Evolutionary conservation across 2,888 invertebrate genomes (phyloP), one percentile per base, ranked within the genome.

Genomic region (Xestia rhomboidea): DNA sequence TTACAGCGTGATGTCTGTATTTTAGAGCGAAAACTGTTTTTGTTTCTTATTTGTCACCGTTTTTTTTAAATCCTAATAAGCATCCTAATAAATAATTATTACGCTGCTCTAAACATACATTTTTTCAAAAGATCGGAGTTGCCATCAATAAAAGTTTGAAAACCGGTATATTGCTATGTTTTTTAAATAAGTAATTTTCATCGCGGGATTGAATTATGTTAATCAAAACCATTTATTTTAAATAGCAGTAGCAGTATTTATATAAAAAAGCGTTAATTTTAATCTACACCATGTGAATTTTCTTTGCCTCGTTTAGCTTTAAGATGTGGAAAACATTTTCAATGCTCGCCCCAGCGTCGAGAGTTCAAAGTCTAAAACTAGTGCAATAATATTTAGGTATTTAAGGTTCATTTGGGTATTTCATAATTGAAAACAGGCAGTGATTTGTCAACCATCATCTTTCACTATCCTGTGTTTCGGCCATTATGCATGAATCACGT

Each of bases 1-100:
- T 69, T 73, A 68, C 49, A 34, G n/a, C 27, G 67, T 77, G 81
- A 79, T 64, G 46, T 77, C 63, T 77, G 46, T 75, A 66, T 79
- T 80, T 76, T 57, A 73, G 57, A 76, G 69, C 76, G 74, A 73
- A 77, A 69, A 73, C 41, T 54, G 44, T 76, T 44, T 41, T 18
- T 2, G 10, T 71, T 72, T 73, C 62, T 51, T 13, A 60, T 67
- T 78, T 41, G 30, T 11, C 15, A 62, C 7, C 4, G 1, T 46
- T 78, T n/a, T 24, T 0, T 46, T 18, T 34, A 27, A 27, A 66
- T 49, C 13, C 6, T 21, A n/a, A 8, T 62, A 1, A 10, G 21
- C 10, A 62, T 34, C 21, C 21, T 30, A 21, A 34, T 34, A 62
- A 62, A 30, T 34, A 62, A 21, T 15, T 27, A 27, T 6, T 27